Percentiles rank a stretch among this genome's conserved stretches.
Conservation (phyloP, 2,797 vertebrate genomes). For the Tenualosa ilisha region DNA sequence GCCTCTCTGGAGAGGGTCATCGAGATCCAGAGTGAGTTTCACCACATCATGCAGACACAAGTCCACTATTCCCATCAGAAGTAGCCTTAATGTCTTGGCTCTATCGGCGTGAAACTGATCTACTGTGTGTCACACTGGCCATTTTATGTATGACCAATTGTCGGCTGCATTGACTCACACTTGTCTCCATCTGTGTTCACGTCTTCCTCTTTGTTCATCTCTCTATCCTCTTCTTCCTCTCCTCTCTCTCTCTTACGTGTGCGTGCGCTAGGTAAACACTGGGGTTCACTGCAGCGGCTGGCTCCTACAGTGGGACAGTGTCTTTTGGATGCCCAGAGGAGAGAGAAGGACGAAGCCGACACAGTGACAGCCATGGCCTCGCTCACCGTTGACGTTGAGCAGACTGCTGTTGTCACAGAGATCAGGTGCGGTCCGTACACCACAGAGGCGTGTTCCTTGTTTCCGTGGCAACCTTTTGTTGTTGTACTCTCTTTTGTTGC, state of each 20-base stretch:
- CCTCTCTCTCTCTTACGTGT: neutral
- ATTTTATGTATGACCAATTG: neutral
- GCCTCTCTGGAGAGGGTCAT: conserved; percentile 91
- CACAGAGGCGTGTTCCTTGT: neutral
- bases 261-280: conserved; percentile 82
- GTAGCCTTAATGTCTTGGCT: no score
- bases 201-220: neutral
- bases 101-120: neutral
- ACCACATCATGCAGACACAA: neutral
- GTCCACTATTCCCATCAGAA: neutral
- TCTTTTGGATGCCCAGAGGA: conserved; percentile 77
- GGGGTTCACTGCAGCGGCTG: conserved; percentile 82
- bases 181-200: neutral
- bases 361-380: conserved; percentile 93
- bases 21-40: conserved; percentile 89
- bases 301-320: conserved; percentile 77
- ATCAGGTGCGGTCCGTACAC: conserved; percentile 62
- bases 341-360: conserved; percentile 88
- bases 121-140: neutral
- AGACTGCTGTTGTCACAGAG: conserved; percentile 63
- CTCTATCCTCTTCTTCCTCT: neutral
- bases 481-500: neutral
- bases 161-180: neutral
- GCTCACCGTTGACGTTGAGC: conserved; percentile 85
- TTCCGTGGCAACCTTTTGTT: neutral